phyloP scores from a whole-genome alignment of 1,140 invertebrate genomes.

The Calycopis cecrops region DNA sequence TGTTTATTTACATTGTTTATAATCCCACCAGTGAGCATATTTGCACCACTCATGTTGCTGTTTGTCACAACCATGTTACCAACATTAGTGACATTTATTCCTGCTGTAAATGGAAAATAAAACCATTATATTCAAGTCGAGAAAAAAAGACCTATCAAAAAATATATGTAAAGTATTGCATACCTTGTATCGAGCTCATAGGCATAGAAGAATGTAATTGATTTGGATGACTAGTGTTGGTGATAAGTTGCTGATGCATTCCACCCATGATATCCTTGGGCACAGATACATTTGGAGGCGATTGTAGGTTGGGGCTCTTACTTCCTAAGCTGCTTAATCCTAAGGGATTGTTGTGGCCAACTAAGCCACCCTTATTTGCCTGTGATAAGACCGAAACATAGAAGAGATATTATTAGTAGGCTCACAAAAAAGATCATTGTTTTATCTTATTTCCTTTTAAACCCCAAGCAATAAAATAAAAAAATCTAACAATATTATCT shows the following conservation, averaged over 20 bases:
- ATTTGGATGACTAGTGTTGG: conserved; percentile 74
- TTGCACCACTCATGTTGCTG: conserved; percentile 79
- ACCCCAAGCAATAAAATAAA: no score
- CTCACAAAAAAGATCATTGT: conserved; percentile 12
- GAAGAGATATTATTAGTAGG: conserved; percentile 52
- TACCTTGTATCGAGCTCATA: conserved; percentile 81
- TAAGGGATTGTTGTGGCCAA: conserved; percentile 80
- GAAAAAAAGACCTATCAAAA: neutral
- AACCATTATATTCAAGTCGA: neutral
- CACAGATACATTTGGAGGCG: conserved; percentile 83
- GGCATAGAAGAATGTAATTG: conserved; percentile 72
- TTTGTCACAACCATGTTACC: conserved; percentile 84
- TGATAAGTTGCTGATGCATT: conserved; percentile 74
- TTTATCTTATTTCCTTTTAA: neutral
- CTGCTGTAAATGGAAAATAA: conserved; percentile 27
- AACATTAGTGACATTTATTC: conserved; percentile 79
- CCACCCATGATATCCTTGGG: conserved; percentile 72
- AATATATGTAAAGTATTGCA: conserved; percentile 23
- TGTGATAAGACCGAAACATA: conserved; percentile 73
- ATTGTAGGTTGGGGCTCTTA: conserved; percentile 88
- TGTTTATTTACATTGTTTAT: conserved; percentile 84
- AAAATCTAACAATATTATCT: no score
- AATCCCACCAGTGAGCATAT: conserved; percentile 77
- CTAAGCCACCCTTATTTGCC: conserved; percentile 83
- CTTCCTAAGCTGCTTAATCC: conserved; percentile 82